A percentile compares a stretch with the other conserved stretches of the same genome.
phyloP scores from a whole-genome alignment of 2,797 vertebrate species.

The Coluber constrictor region DNA sequence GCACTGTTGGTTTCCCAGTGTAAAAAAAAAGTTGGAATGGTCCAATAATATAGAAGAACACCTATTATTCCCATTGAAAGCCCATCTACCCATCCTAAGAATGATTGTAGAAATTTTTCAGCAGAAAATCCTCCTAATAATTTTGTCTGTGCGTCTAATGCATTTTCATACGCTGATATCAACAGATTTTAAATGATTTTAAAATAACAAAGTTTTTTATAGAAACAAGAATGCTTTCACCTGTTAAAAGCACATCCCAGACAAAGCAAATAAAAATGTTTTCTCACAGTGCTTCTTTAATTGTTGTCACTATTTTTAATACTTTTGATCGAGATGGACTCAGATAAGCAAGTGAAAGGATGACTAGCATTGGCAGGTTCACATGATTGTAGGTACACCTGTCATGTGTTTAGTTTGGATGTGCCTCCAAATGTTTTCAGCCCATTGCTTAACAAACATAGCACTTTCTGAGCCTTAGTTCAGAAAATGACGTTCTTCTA shows the following conservation, averaged over 20 bases:
- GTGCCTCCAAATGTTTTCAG: not conserved
- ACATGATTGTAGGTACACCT: not conserved
- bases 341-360: not conserved
- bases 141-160: not conserved
- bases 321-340: not conserved
- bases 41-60: not conserved
- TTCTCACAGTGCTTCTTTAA: not conserved
- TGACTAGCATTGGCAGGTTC: not conserved
- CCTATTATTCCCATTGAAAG: not conserved
- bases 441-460: not conserved
- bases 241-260: not conserved
- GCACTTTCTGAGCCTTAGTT: not conserved
- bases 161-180: not conserved
- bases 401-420: not conserved
- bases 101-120: not conserved
- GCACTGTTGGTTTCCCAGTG: not conserved
- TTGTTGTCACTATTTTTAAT: not conserved
- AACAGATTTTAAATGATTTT: not conserved
- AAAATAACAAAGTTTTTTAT: not conserved
- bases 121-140: not conserved
- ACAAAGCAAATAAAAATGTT: not conserved
- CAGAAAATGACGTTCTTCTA: not conserved
- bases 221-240: not conserved
- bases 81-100: not conserved
- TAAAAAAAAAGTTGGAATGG: not conserved